Evolutionary conservation across 2,888 invertebrate species (phyloP), one percentile per base, ranked within the genome.

Genomic region (Archips crataeganus): DNA sequence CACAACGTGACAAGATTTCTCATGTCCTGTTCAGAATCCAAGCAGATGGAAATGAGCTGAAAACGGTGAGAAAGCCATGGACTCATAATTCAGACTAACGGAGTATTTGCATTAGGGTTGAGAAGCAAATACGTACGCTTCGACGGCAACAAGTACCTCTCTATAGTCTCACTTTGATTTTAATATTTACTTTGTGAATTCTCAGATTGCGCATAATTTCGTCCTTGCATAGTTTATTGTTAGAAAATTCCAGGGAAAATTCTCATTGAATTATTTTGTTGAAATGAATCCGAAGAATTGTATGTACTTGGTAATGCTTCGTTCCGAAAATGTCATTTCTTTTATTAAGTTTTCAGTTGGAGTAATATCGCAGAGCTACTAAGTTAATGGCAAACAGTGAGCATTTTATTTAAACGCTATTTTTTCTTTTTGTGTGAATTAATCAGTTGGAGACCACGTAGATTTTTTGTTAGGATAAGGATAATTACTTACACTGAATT

Each of bases 31-130:
- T 69, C 76, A 73, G 72, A 77, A 82, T 75, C 75, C 70, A 77
- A 75, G 76, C 66, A 76, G 69, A 81, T 78, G 78, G 70, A 82
- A 82, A 84, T 80, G 78, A 72, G 70, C 80, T 74, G 75, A 72
- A 67, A 72, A 49, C 62, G 67, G 47, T 15, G 66, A 66, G 77
- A 78, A 74, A 79, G 77, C 81, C 75, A 80, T 73, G 73, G 78
- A 75, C 76, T 79, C 80, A 79, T 84, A 81, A 83, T 84, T 78
- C 79, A 76, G 78, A 82, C 81, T 78, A 82, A 80, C 83, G 77
- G 78, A 84, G 85, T 86, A 86, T 87, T 88, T 84, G 82, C 81
- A 80, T 82, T 82, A 79, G 81, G 84, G 86, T 86, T 84, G 85
- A 84, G 82, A 81, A 81, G 84, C 84, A 87, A 88, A 87, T 77